Conservation (phyloP, 2,113 vertebrate species). For the Murina feae region DNA sequence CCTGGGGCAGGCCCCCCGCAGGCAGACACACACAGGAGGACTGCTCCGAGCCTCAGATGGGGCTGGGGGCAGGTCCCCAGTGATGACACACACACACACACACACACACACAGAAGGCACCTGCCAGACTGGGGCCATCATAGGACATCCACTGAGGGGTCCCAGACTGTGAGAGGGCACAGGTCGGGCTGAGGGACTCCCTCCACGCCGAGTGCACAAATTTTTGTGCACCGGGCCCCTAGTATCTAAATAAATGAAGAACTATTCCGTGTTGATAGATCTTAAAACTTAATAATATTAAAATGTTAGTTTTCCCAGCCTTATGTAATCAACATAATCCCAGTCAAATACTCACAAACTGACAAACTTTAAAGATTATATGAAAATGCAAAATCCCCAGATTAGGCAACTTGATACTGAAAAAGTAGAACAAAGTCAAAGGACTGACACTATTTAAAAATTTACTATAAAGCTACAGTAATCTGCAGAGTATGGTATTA, state of each 20-base stretch:
- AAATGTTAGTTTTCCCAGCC: background rate
- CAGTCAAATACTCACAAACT: background rate
- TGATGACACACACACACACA: too few relatives aligned
- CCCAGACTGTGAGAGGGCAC: too few relatives aligned
- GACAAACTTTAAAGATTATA: background rate
- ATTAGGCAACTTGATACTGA: background rate
- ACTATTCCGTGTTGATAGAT: background rate
- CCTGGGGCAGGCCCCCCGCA: too few relatives aligned
- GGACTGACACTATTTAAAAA: background rate
- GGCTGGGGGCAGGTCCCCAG: too few relatives aligned
- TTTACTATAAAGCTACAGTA: background rate
- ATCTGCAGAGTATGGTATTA: background rate
- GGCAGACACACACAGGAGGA: too few relatives aligned
- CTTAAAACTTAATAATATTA: background rate
- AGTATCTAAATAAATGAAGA: background rate
- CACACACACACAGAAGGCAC: too few relatives aligned
- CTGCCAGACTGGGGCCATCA: too few relatives aligned
- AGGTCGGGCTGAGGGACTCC: too few relatives aligned
- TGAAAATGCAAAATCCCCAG: background rate
- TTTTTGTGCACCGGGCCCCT: too few relatives aligned
- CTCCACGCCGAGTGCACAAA: too few relatives aligned
- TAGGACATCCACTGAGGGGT: too few relatives aligned
- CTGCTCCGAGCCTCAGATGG: too few relatives aligned
- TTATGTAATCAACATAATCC: background rate
- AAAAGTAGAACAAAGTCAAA: background rate